These are phyloP conservation scores for Brachionus calyciflorus DNA, from an alignment of 1,140 invertebrate species.

Conservation along the genomic window DNA sequence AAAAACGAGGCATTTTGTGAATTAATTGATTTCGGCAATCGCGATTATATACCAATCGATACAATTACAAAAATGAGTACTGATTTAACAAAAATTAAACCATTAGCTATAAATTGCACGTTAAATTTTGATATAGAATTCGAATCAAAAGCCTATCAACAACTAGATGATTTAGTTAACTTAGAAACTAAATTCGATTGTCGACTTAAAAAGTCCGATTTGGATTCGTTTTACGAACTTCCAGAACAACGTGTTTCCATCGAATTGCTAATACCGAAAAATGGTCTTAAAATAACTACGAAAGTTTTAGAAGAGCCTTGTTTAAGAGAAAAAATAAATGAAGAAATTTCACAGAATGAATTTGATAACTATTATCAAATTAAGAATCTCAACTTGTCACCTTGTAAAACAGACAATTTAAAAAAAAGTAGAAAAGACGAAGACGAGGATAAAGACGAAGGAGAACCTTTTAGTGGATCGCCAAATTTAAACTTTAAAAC, in stretches of 20 bases:
- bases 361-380: not conserved
- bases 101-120: not conserved
- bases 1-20: constrained; percentile 10
- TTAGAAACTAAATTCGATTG: constrained; percentile 1
- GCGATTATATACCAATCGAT: not conserved
- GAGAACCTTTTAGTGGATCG: not conserved
- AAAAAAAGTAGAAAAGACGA: not conserved
- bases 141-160: not conserved
- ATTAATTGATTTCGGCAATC: constrained; percentile 33
- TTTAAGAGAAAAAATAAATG: not conserved
- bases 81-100: not conserved
- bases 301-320: not conserved
- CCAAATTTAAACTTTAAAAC: not conserved
- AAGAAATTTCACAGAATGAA: not conserved
- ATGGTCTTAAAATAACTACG: not conserved
- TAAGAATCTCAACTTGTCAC: too few species aligned
- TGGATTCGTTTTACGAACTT: not conserved
- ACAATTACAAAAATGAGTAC: constrained; percentile 34
- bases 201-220: not conserved
- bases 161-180: constrained; percentile 30
- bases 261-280: not conserved
- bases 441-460: not conserved
- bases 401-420: not conserved
- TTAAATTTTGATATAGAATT: not conserved
- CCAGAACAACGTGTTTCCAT: not conserved